Conservation (phyloP, 2,113 vertebrate genomes). For the Brachyistius frenatus region DNA sequence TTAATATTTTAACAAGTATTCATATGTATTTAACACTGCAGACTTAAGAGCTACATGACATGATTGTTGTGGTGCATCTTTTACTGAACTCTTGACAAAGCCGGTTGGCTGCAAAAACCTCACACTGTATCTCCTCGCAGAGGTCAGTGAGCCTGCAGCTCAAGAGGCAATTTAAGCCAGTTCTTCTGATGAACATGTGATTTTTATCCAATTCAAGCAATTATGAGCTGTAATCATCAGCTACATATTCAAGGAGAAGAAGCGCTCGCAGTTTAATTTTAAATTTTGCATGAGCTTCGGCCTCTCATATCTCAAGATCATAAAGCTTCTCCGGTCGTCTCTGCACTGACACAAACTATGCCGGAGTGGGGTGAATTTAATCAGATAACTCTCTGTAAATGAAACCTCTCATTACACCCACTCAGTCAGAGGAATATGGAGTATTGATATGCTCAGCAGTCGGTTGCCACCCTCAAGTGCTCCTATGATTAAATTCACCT, state of each 20-base stretch:
- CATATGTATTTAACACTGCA: too few species aligned
- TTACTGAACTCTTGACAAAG: too few species aligned
- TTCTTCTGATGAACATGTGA: too few species aligned
- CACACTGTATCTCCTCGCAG: not conserved
- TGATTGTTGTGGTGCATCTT: too few species aligned
- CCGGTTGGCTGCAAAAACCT: too few species aligned
- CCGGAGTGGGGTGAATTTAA: constrained; percentile 42
- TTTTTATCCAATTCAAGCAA: not conserved
- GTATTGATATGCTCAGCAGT: constrained; percentile 41
- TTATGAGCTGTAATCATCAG: constrained; percentile 4
- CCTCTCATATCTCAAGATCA: constrained; percentile 16
- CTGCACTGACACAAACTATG: constrained; percentile 12
- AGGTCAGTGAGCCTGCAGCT: not conserved
- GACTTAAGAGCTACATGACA: too few species aligned
- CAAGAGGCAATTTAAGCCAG: not conserved
- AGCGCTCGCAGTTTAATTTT: not conserved
- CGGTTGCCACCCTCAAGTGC: constrained; percentile 44
- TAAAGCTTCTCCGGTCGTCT: constrained; percentile 13
- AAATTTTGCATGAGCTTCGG: not conserved
- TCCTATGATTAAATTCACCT: constrained; percentile 64
- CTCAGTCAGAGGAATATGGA: constrained; percentile 46
- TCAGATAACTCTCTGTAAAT: constrained; percentile 56
- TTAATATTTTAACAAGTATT: too few species aligned
- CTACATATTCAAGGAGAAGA: not conserved
- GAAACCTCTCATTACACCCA: constrained; percentile 66